Evolutionary conservation across 2,888 invertebrate species (phyloP), one percentile per base, ranked within the genome.

Genomic region (Ischnura elegans): DNA sequence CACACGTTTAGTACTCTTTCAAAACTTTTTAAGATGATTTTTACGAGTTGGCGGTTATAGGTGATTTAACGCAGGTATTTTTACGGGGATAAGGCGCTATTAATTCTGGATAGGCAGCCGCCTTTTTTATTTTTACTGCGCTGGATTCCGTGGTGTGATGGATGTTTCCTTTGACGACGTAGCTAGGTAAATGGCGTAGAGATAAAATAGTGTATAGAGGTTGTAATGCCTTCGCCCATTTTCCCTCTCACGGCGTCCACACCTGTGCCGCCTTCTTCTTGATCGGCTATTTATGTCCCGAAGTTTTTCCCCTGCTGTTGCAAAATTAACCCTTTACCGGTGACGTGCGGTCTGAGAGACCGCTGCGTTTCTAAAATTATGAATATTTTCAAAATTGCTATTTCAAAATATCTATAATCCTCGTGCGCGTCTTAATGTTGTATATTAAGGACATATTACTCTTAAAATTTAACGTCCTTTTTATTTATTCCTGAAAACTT

Each of bases 251-350:
- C 36, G 76, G 76, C 10, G 29, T 8, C 0, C 76, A 76, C 76
- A 76, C 76, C 76, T 76, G 76, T 36, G 76, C 29, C 36, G 2
- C 76, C 36, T 36, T 76, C 36, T 36, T 13, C 10, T 13, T 36
- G 16, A 29, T 36, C 13, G 29, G 36, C 2, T 76, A 76, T 76
- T 76, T 76, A 76, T 76, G 76, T 36, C 76, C n/a, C 29, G 36
- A 76, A 76, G 10, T 76, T 76, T 76, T 76, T 76, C 13, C 76
- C 76, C 76, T 36, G 76, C 76, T 76, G 76, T 76, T 36, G 76
- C 10, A 76, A 76, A 76, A 36, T 76, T 29, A 25, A n/a, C n/a
- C n/a, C n/a, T n/a, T n/a, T n/a, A n/a, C n/a, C n/a, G n/a, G n/a
- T n/a, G n/a, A n/a, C n/a, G n/a, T n/a, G n/a, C n/a, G n/a, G n/a